Percentiles rank a stretch among this genome's conserved stretches.
Evolutionary conservation across 2,113 vertebrate genomes (phyloP).

Genomic region (Piprites chloris): DNA sequence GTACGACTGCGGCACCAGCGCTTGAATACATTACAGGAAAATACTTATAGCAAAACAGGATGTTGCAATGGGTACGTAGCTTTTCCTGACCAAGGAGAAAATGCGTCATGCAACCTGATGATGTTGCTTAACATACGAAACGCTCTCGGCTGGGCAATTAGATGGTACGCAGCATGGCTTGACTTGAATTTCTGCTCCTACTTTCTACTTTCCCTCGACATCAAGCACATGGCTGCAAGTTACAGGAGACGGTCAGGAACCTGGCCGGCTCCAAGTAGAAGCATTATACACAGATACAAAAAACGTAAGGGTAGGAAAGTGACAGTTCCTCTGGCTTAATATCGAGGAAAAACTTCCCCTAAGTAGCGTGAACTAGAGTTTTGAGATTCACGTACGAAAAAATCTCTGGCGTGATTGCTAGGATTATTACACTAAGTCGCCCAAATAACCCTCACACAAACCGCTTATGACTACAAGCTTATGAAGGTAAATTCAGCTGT

Average conservation of each 20-base stretch:
- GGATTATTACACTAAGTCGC: accelerated
- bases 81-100: neutral
- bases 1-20: neutral
- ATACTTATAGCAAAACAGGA: neutral
- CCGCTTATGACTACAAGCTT: accelerated
- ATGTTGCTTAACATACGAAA: neutral
- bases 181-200: neutral
- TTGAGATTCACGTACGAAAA: neutral
- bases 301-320: accelerated
- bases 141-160: neutral
- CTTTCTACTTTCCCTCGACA: neutral
- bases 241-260: accelerated
- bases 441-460: neutral
- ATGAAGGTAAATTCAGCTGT: accelerated
- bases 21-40: neutral
- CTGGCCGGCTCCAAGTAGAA: accelerated
- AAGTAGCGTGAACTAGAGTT: accelerated
- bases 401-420: accelerated
- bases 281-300: accelerated
- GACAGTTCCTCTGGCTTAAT: neutral
- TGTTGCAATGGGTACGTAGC: neutral
- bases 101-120: neutral
- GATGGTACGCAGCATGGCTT: accelerated
- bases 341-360: neutral
- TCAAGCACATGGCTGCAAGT: neutral